Evolutionary conservation across 2,797 vertebrate species (phyloP).

Genomic region (Hippopotamyrus pictus): DNA sequence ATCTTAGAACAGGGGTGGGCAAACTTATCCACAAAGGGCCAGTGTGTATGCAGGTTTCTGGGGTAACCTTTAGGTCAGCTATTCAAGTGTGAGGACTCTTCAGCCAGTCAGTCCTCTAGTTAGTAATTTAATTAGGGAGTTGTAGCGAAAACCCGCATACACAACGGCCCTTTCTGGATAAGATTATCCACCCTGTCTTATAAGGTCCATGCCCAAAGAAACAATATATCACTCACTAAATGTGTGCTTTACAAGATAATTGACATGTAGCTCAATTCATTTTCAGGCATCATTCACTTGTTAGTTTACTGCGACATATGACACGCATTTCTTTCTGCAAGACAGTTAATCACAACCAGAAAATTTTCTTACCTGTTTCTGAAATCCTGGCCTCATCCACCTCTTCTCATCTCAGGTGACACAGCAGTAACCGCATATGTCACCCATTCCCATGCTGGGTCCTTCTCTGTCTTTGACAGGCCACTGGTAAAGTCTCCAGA

Average conservation of each 20-base stretch:
- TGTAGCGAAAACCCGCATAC: too few relatives aligned
- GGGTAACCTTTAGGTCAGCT: too few relatives aligned
- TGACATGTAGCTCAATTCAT: not conserved
- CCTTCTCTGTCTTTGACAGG: not conserved
- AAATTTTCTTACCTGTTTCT: not conserved
- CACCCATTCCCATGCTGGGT: not conserved
- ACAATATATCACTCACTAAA: not conserved
- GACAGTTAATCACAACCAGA: not conserved
- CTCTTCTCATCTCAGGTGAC: not conserved
- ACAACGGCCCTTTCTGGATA: too few relatives aligned
- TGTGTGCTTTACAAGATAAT: not conserved
- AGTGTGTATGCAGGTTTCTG: too few relatives aligned
- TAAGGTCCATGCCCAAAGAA: not conserved
- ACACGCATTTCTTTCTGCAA: not conserved
- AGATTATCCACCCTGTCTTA: too few relatives aligned
- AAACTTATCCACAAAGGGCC: too few relatives aligned
- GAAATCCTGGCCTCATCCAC: not conserved
- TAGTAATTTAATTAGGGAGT: too few relatives aligned
- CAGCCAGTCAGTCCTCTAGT: too few relatives aligned
- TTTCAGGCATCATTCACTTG: not conserved
- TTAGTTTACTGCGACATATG: not conserved
- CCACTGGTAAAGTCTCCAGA: not conserved
- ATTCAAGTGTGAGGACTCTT: too few relatives aligned
- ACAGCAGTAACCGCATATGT: not conserved
- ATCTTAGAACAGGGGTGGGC: too few relatives aligned